Conservation (phyloP, 2,113 vertebrate species). For the Anhinga anhinga region DNA sequence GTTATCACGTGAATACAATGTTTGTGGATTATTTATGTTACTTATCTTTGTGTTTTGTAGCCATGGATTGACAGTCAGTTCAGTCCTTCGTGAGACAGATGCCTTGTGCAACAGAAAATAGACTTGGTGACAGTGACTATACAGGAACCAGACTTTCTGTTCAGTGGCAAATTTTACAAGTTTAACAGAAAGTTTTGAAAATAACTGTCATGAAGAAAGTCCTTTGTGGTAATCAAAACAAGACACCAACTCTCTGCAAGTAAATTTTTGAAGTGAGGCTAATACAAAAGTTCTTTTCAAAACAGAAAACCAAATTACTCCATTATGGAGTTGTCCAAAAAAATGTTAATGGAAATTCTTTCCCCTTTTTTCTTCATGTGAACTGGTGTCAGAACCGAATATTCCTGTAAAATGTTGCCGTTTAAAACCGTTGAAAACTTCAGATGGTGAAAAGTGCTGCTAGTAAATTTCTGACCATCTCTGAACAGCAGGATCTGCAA, state of each 20-base stretch:
- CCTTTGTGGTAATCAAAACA: not conserved
- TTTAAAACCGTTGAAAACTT: not conserved
- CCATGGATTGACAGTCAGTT: not conserved
- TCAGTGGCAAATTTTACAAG: not conserved
- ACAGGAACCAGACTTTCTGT: not conserved
- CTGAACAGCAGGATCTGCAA: not conserved
- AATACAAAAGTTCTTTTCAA: not conserved
- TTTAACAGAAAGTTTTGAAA: not conserved
- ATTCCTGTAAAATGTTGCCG: not conserved
- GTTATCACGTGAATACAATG: not conserved
- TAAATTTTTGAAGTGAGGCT: not conserved
- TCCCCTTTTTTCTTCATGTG: not conserved
- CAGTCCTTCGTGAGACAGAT: not conserved
- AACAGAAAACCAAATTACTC: not conserved
- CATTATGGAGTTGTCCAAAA: not conserved
- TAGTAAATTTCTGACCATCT: not conserved
- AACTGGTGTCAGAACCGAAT: not conserved
- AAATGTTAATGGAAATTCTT: not conserved
- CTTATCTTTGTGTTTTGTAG: not conserved
- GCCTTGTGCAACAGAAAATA: not conserved
- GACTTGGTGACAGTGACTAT: not conserved
- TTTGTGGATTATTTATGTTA: not conserved
- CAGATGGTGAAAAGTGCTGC: not conserved
- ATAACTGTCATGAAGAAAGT: not conserved
- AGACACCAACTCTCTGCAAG: not conserved